A percentile compares a stretch with the other conserved stretches of the same genome.
Evolutionary conservation across 1,140 invertebrate genomes (phyloP).

Genomic region (Drosophila sp.): DNA sequence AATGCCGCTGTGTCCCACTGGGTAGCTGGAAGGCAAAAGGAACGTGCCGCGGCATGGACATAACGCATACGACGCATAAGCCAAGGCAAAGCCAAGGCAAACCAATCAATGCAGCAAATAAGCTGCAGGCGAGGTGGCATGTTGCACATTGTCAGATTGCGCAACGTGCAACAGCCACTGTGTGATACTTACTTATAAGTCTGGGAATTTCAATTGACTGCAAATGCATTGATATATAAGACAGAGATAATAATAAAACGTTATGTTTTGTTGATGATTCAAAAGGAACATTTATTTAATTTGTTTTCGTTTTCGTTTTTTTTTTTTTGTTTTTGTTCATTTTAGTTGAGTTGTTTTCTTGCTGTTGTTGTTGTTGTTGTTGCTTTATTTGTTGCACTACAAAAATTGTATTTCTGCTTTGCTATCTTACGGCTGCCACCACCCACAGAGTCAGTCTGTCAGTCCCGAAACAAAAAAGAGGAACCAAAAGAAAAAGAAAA

Average conservation of each 20-base stretch:
- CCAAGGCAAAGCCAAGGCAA: slow-evolving; percentile 29
- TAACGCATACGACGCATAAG: slow-evolving; percentile 54
- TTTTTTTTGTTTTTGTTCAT: slow-evolving; percentile 34
- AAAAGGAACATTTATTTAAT: slow-evolving; percentile 83
- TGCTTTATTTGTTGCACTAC: slow-evolving; percentile 45
- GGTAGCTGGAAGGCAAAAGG: slow-evolving; percentile 3
- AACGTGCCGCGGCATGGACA: slow-evolving; percentile 49
- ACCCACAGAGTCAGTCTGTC: slow-evolving; percentile 44
- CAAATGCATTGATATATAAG: slow-evolving; percentile 32
- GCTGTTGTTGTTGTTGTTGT: slow-evolving; percentile 33
- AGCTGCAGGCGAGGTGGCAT: slow-evolving; percentile 2
- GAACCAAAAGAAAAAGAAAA: not conserved
- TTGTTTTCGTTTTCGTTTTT: slow-evolving; percentile 60
- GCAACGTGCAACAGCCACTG: not conserved
- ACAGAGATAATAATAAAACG: slow-evolving; percentile 38
- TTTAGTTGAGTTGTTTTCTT: slow-evolving; percentile 47
- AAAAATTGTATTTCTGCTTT: slow-evolving; percentile 79
- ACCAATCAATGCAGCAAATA: slow-evolving; percentile 31
- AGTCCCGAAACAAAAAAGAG: slow-evolving; percentile 35
- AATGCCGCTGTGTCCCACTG: slow-evolving; percentile 3
- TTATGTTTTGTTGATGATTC: slow-evolving; percentile 73
- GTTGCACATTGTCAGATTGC: not conserved
- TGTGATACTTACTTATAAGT: slow-evolving; percentile 17
- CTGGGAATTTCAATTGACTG: not conserved
- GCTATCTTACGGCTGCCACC: slow-evolving; percentile 52